A percentile compares a stretch with the other conserved stretches of the same genome.
Evolutionary conservation across 1,140 invertebrate genomes (phyloP).

Genomic region (Micrasema minimum): DNA sequence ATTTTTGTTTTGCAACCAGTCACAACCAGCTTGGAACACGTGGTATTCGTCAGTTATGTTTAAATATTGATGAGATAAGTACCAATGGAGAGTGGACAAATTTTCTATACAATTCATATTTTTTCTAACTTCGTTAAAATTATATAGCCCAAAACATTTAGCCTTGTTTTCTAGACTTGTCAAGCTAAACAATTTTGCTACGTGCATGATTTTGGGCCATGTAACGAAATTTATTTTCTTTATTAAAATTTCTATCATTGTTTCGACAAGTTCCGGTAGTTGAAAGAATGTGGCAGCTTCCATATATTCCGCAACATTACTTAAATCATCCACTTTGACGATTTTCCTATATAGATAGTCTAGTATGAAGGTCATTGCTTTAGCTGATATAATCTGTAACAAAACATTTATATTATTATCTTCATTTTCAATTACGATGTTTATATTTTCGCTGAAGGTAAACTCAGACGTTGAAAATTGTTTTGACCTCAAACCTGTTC

Average conservation of each 20-base stretch:
- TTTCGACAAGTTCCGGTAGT: conserved; percentile 21
- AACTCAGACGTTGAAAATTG: too few species aligned
- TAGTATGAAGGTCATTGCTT: conserved; percentile 42
- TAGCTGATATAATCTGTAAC: conserved; percentile 45
- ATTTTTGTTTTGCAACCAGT: conserved; percentile 40
- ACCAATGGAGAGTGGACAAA: conserved; percentile 42
- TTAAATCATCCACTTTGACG: conserved; percentile 27
- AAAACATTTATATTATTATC: conserved; percentile 7
- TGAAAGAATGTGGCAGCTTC: conserved; percentile 45
- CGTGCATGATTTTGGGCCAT: conserved; percentile 40
- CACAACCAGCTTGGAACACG: conserved; percentile 44
- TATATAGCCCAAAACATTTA: conserved; percentile 38
- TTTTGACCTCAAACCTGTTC: too few species aligned
- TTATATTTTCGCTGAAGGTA: too few species aligned
- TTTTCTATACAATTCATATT: conserved; percentile 33
- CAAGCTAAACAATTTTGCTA: conserved; percentile 34
- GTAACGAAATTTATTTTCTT: conserved; percentile 19
- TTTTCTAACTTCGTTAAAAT: conserved; percentile 38
- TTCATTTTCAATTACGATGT: too few species aligned
- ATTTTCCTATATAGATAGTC: conserved; percentile 37
- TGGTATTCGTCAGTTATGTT: conserved; percentile 41
- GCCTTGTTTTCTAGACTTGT: conserved; percentile 22
- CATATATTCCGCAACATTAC: conserved; percentile 29
- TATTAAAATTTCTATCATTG: conserved; percentile 27
- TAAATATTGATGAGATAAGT: conserved; percentile 48